Evolutionary conservation across 2,113 vertebrate genomes (phyloP), one percentile per base, ranked within the genome.

Genomic region (Podocnemis expansa): DNA sequence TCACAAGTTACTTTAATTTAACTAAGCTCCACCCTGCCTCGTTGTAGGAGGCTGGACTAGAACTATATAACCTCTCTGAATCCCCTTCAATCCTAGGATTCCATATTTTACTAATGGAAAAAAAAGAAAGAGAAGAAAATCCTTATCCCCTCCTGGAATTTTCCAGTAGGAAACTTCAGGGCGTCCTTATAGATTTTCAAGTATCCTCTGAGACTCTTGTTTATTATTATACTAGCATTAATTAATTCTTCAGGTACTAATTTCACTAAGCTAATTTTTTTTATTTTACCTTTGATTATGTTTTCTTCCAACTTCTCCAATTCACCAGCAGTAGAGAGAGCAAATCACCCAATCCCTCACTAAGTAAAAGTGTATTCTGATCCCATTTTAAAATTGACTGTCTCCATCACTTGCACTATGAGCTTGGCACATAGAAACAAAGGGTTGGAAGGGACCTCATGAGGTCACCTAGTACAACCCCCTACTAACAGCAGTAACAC

Each of bases 181-280:
- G 81, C 21, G 73, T 88, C 83, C 47, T 6, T 58, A 4, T 17
- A 88, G 85, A 51, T 82, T 92, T 89, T 82, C 56, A 89, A 91
- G 89, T 38, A 78, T 54, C 27, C 4, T 83, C 76, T 70, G 67
- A 78, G 14, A 51, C 49, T 51, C 49, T 51, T 34, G 80, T 38
- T 19, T 76, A n/a, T 63, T 21, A n/a, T 43, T 27, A 43, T 29
- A 85, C 24, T 79, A 47, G 6, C 10, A 41, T 60, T 51, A 38
- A 4, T 89, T 83, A 93, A 91, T 78, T 88, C 55, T 89, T 89
- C 79, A 91, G 29, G 31, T 81, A 87, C 16, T 81, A 76, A 88
- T 91, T 97, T 90, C 34, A 87, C 79, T 70, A 91, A 34, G 79
- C 21, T 94, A 67, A 73, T 75, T 84, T 54, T 95, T 82, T 89